Base-by-base conservation (phyloP, 2,113 vertebrate species). In the Geococcyx californianus region DNA sequence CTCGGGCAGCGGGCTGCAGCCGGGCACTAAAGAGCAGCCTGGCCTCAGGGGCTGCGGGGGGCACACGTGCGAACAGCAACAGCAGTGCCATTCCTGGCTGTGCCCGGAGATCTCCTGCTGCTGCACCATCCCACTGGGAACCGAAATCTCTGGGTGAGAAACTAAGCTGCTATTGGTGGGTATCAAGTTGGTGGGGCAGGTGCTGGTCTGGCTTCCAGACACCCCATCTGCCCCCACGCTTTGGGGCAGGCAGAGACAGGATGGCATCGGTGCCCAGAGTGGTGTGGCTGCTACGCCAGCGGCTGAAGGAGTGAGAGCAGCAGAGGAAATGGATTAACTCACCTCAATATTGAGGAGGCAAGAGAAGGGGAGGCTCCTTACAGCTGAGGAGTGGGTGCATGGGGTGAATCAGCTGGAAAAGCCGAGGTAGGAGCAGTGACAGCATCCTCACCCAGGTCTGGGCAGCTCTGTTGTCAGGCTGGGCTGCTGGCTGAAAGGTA, bases 171-270 rank as follows among this genome's bases (percentile, higher is more conserved):
- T 6, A 1, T 0, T 17, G 7, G 34, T 7, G 8, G 66, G 73
- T 1, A 7, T 77, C 87, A 62, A 87, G 94, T 62, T 33, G 66
- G 12, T 74, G 17, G n/a, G n/a, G n/a, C 58, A 73, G 26, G 84
- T 44, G 3, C 66, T 47, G 84, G 56, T 49, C 66, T 38, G 91
- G 89, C 84, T 56, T 25, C 82, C 80, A 63, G 79, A 66, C 5
- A 31, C 36, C 29, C 9, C 19, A 6, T 31, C 60, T 58, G 56
- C 64, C 91, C 88, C 70, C 60, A 28, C 40, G 33, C 78, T 3
- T 21, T 54, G 4, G 70, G 42, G 67, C 89, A 85, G 91, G 95
- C 11, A 14, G 87, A 33, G 93, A 28, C 80, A 72, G 74, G 81
- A 36, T 2, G 1, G 63, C 45, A 36, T 55, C 89, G 45, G 29